phyloP scores from a whole-genome alignment of 2,888 invertebrate genomes.

The Pteria penguin region DNA sequence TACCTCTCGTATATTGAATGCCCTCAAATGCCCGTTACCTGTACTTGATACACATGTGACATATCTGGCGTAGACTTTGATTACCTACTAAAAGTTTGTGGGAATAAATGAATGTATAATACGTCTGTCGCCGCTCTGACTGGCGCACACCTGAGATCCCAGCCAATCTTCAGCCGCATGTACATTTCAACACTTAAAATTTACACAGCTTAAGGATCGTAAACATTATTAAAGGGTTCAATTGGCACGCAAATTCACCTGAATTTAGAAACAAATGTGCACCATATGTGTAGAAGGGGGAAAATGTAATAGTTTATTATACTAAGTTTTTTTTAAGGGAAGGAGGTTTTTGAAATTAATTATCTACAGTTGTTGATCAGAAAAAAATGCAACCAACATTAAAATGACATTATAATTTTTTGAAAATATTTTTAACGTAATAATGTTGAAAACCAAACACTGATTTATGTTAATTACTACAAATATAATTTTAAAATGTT shows the following conservation, averaged over 20 bases:
- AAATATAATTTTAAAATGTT: too few species aligned
- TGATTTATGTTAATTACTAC: too few species aligned
- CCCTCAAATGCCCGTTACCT: slow-evolving; percentile 16
- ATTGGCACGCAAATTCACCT: not conserved
- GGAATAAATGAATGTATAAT: slow-evolving; percentile 44
- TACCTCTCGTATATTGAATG: slow-evolving; percentile 22
- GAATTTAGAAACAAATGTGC: not conserved
- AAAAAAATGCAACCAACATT: too few species aligned
- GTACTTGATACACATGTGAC: not conserved
- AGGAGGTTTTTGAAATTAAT: too few species aligned
- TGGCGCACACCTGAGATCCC: slow-evolving; percentile 43
- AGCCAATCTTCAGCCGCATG: not conserved
- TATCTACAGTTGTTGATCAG: too few species aligned
- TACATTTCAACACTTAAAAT: not conserved
- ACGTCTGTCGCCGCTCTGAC: slow-evolving; percentile 43
- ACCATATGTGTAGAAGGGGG: too few species aligned
- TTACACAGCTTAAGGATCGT: not conserved
- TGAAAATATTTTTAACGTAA: too few species aligned
- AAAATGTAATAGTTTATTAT: too few species aligned
- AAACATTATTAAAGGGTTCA: not conserved
- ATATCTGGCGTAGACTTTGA: slow-evolving; percentile 9
- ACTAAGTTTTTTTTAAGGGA: too few species aligned
- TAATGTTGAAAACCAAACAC: too few species aligned
- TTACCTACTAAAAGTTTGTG: slow-evolving; percentile 32
- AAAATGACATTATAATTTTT: too few species aligned